Conservation (phyloP, 2,888 invertebrate species). For the Andrena minutula region DNA sequence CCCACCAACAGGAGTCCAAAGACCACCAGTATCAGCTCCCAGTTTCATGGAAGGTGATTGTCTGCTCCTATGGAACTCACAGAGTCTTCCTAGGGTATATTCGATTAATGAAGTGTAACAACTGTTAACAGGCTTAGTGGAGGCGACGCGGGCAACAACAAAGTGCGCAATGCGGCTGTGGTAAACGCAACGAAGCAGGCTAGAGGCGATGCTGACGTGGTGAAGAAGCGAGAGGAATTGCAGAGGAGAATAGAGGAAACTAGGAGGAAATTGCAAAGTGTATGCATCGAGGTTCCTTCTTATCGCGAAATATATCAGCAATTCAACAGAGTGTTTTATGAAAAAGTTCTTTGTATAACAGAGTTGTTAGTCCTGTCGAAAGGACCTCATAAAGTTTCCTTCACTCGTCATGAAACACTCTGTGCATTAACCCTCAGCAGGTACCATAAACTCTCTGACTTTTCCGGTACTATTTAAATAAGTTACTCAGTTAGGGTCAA, state of each 20-base stretch:
- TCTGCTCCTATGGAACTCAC: not conserved
- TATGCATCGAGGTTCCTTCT: conserved; percentile 86
- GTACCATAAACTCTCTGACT: too few species aligned
- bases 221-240: conserved; percentile 91
- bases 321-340: too few species aligned
- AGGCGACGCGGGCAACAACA: conserved; percentile 79
- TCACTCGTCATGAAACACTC: too few species aligned
- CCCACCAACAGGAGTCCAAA: conserved; percentile 77
- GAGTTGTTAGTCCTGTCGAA: too few species aligned
- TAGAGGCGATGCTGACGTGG: conserved; percentile 88
- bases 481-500: too few species aligned
- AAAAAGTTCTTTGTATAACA: too few species aligned
- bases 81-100: not conserved
- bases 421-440: too few species aligned
- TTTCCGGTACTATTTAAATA: too few species aligned
- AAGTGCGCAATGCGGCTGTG: conserved; percentile 86
- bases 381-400: too few species aligned
- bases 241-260: conserved; percentile 94
- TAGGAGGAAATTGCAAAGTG: conserved; percentile 93
- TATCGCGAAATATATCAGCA: too few species aligned
- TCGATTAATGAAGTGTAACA: not conserved
- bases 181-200: conserved; percentile 87
- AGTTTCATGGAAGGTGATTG: conserved; percentile 83
- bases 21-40: conserved; percentile 84
- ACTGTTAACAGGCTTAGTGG: conserved; percentile 59